A percentile compares a stretch with the other conserved stretches of the same genome.
Conservation (phyloP, 2,888 invertebrate species). For the Acanthosepion esculentum region DNA sequence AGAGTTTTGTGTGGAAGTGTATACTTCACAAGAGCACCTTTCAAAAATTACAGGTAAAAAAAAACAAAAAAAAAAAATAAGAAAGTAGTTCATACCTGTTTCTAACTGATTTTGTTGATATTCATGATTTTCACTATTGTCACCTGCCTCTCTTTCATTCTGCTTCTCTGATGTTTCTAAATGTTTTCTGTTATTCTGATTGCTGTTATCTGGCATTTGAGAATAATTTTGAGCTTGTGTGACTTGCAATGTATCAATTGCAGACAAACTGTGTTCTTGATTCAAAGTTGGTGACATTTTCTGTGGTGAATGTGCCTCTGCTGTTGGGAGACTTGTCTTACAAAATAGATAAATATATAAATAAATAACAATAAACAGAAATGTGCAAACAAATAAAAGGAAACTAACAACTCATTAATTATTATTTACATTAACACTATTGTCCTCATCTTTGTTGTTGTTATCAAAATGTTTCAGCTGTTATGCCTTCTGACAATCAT, state of each 20-base stretch:
- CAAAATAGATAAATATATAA: neutral
- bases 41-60: no score
- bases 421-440: no score
- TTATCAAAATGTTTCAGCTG: no score
- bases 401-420: no score
- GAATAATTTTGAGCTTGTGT: neutral
- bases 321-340: neutral
- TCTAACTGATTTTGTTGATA: neutral
- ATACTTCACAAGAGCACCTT: no score
- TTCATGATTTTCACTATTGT: neutral
- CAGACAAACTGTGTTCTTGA: neutral
- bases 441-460: no score
- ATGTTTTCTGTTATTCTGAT: neutral
- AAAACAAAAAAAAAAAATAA: neutral
- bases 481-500: no score
- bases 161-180: neutral
- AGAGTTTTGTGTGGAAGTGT: no score
- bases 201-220: neutral
- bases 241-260: neutral
- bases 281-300: neutral
- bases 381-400: no score
- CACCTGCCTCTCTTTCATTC: neutral
- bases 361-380: no score
- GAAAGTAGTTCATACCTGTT: neutral
- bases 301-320: neutral